Percentiles rank a stretch among this genome's conserved stretches.
phyloP scores from a whole-genome alignment of 2,113 vertebrate genomes.

The Petaurus breviceps region DNA sequence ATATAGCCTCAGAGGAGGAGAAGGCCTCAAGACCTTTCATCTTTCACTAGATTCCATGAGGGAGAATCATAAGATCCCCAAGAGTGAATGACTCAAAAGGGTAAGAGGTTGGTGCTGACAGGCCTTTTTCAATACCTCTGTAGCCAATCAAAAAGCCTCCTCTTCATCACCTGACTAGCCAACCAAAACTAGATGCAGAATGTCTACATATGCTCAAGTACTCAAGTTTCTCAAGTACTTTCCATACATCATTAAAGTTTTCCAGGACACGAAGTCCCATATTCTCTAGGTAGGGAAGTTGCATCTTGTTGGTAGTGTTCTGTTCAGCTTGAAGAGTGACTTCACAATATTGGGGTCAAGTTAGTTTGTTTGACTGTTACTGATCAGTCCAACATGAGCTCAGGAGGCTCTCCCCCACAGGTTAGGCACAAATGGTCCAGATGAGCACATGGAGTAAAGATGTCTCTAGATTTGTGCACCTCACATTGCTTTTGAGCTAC shows the following conservation, averaged over 20 bases:
- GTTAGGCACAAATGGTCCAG: too few relatives aligned
- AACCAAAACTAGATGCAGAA: neutral
- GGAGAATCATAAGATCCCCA: neutral
- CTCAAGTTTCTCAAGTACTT: neutral
- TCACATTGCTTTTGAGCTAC: too few relatives aligned
- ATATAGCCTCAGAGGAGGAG: neutral
- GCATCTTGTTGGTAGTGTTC: too few relatives aligned
- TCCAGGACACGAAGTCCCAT: neutral
- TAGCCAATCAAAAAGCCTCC: neutral
- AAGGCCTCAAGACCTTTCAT: neutral
- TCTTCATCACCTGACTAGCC: neutral
- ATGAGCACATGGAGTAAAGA: too few relatives aligned
- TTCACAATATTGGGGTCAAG: too few relatives aligned
- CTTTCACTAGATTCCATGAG: neutral
- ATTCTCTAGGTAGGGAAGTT: neutral
- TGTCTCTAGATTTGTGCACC: too few relatives aligned
- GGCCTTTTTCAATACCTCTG: neutral
- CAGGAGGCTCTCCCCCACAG: too few relatives aligned
- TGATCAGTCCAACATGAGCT: too few relatives aligned
- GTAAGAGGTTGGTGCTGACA: neutral
- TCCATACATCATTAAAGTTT: neutral
- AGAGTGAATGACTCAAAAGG: neutral
- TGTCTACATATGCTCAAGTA: neutral
- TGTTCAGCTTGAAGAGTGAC: too few relatives aligned
- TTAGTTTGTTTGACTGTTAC: too few relatives aligned